Evolutionary conservation across 2,797 vertebrate genomes (phyloP), one percentile per base, ranked within the genome.

Genomic region (Lacerta agilis): DNA sequence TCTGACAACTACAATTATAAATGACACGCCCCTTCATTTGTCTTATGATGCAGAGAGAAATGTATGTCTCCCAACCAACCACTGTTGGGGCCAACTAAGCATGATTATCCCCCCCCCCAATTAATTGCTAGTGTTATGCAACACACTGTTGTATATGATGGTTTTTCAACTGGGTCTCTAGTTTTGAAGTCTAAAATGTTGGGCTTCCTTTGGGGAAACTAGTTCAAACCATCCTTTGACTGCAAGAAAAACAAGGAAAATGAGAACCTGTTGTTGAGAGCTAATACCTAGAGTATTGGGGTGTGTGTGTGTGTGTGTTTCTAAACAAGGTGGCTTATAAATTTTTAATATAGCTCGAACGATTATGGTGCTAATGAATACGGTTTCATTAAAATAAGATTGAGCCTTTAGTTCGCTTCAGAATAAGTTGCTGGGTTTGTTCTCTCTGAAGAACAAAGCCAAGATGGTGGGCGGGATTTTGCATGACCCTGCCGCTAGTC

Each of bases 401-500:
- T 86, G 85, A 90, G 83, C 61, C 11, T 90, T 82, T 23, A 89
- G 1, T 89, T 67, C 2, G 61, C 55, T 89, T 88, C n/a, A 49
- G 33, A 81, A 82, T 87, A 82, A 45, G 13, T 82, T 82, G 58
- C n/a, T 83, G 81, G 27, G 36, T 79, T 88, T 58, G 17, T 79
- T 17, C 11, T 43, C 49, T 71, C 93, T 71, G 64, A 92, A 94
- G 92, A 96, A 45, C 90, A 96, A 94, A 94, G 94, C 90, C 41
- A 94, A 94, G 90, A 87, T 86, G 82, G 88, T 95, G 83, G 95
- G 93, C 15, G 41, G 88, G 93, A 91, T 93, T 91, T 95, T 91
- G 33, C 82, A 93, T 83, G 86, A 94, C 79, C 93, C 89, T 92
- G 94, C 93, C 94, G 94, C 90, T 95, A 20, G 36, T 94, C 95